Evolutionary conservation across 2,797 vertebrate genomes (phyloP).

Genomic region (Pogoniulus pusillus): DNA sequence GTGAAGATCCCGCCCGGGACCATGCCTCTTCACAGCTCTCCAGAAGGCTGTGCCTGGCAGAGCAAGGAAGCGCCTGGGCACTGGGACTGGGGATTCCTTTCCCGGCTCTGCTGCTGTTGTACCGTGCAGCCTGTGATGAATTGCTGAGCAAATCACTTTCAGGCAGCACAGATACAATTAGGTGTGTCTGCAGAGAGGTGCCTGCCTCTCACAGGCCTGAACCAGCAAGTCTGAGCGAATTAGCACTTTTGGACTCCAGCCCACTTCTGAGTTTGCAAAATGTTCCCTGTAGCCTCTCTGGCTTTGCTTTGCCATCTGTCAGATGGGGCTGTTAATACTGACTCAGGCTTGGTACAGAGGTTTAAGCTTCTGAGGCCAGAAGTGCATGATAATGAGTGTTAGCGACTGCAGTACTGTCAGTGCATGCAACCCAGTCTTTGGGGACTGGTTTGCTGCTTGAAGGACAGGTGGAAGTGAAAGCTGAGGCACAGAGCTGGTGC

Average conservation of each 20-base stretch:
- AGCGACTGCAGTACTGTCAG: not conserved
- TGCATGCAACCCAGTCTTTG: not conserved
- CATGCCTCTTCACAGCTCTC: not conserved
- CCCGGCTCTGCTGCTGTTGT: not conserved
- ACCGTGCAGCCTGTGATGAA: not conserved
- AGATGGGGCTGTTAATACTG: conserved; percentile 31
- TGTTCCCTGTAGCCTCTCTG: conserved; percentile 35
- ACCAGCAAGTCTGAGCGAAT: not conserved
- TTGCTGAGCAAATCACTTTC: conserved; percentile 36
- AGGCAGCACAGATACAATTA: not conserved
- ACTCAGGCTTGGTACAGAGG: conserved; percentile 13
- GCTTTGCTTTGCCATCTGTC: conserved; percentile 54
- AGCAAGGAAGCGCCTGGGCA: not conserved
- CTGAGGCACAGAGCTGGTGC: not conserved
- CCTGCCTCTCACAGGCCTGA: not conserved
- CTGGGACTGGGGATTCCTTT: not conserved
- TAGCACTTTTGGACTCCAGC: conserved; percentile 36
- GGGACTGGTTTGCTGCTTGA: not conserved
- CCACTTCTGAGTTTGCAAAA: conserved; percentile 50
- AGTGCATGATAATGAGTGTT: conserved; percentile 25
- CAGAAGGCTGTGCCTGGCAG: not conserved
- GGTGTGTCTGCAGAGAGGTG: not conserved
- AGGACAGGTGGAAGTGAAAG: conserved; percentile 7
- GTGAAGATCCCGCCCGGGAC: not conserved
- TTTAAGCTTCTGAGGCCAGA: conserved; percentile 31